Evolutionary conservation across 1,140 invertebrate species (phyloP).

Genomic region (Caenorhabditis latens): DNA sequence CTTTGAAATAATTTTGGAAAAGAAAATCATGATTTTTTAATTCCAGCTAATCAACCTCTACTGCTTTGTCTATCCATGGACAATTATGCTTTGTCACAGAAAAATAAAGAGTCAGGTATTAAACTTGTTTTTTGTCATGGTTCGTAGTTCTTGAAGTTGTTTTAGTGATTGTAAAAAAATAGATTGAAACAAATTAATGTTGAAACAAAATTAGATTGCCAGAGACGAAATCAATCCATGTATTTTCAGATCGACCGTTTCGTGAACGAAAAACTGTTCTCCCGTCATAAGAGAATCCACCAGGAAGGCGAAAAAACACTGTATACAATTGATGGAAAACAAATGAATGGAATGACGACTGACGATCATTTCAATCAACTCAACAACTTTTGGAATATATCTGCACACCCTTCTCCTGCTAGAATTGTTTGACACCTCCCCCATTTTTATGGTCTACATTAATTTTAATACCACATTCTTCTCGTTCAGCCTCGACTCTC

Average conservation of each 20-base stretch:
- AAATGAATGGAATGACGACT: neutral
- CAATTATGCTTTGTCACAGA: slow-evolving; percentile 23
- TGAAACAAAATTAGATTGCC: no score
- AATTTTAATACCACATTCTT: neutral
- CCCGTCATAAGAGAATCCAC: neutral
- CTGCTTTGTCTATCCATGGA: slow-evolving; percentile 3
- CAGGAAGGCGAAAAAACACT: neutral
- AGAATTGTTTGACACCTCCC: no score
- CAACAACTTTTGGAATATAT: neutral
- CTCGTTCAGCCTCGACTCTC: neutral
- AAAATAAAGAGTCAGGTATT: slow-evolving; percentile 25
- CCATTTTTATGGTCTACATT: no score
- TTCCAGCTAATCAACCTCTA: slow-evolving; percentile 23
- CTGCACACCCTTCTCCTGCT: neutral
- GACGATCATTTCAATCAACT: neutral
- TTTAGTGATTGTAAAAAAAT: neutral
- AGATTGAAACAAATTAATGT: neutral
- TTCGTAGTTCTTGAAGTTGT: neutral
- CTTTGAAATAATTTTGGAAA: neutral
- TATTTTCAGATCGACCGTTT: no score
- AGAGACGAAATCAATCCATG: no score
- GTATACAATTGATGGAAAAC: slow-evolving; percentile 16
- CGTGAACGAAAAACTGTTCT: no score
- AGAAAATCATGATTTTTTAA: neutral
- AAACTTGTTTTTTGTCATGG: neutral